phyloP scores from a whole-genome alignment of 2,113 vertebrate species.

The Motacilla tschutschensis region DNA sequence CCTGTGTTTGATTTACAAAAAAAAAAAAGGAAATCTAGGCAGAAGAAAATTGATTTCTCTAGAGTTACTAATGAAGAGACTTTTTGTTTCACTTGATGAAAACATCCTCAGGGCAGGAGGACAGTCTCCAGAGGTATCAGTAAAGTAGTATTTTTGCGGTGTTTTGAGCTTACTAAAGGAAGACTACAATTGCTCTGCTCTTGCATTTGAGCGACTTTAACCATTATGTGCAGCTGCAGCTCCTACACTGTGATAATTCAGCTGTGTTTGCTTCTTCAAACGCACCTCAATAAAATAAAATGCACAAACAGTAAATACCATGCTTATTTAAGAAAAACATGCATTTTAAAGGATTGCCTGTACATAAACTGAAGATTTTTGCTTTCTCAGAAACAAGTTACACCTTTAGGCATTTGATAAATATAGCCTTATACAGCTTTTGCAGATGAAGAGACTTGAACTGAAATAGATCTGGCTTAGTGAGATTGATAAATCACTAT shows the following conservation, averaged over 20 bases:
- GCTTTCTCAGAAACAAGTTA: background rate
- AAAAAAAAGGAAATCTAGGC: background rate
- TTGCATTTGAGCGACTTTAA: background rate
- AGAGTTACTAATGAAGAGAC: background rate
- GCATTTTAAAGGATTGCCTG: background rate
- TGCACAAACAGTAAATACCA: background rate
- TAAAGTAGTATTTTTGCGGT: background rate
- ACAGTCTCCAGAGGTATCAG: background rate
- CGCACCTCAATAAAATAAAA: background rate
- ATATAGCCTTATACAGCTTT: background rate
- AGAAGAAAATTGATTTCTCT: background rate
- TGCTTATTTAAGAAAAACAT: background rate
- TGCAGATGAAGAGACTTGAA: background rate
- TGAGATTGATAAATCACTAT: background rate
- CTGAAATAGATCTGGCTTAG: background rate
- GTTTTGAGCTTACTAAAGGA: background rate
- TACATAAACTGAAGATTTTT: background rate
- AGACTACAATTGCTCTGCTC: background rate
- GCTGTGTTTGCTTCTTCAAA: background rate
- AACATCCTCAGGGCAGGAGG: background rate
- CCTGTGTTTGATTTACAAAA: background rate
- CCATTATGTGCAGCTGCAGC: background rate
- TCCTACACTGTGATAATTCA: background rate
- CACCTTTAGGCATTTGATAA: background rate
- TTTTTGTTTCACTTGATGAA: slow-evolving; percentile 3